Evolutionary conservation across 2,797 vertebrate species (phyloP).

Genomic region (Mormyrops attenuatus): DNA sequence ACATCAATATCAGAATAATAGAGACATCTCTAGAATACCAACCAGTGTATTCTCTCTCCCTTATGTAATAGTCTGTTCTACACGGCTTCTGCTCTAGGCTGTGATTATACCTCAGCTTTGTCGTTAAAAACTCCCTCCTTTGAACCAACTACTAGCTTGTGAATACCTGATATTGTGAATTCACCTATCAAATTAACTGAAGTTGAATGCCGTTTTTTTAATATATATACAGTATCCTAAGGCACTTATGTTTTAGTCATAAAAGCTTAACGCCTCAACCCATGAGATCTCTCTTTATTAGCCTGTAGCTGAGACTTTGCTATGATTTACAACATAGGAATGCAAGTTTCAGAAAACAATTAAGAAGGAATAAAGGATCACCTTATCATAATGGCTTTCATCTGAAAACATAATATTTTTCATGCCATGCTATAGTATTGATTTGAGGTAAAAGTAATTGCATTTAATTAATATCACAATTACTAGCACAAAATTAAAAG

Average conservation of each 20-base stretch:
- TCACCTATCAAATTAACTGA: background rate
- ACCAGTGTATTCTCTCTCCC: background rate
- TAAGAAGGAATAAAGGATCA: background rate
- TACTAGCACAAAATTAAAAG: background rate
- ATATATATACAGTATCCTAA: background rate
- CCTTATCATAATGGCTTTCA: background rate
- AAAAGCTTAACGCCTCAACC: background rate
- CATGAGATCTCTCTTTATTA: background rate
- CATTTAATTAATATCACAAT: background rate
- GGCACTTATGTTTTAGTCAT: background rate
- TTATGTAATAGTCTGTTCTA: background rate
- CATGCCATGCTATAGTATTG: background rate
- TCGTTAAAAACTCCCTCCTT: background rate
- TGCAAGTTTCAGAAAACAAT: background rate
- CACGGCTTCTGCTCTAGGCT: background rate
- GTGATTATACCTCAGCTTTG: background rate
- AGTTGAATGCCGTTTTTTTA: background rate
- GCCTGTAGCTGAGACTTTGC: background rate
- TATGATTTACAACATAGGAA: background rate
- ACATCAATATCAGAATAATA: background rate
- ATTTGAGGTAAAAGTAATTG: background rate
- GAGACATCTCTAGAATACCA: background rate
- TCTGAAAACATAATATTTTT: background rate
- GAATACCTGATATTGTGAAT: background rate
- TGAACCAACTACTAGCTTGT: background rate